These are phyloP conservation scores for Calameuta idolon DNA, from an alignment of 2,888 invertebrate species.

Conservation along the genomic window DNA sequence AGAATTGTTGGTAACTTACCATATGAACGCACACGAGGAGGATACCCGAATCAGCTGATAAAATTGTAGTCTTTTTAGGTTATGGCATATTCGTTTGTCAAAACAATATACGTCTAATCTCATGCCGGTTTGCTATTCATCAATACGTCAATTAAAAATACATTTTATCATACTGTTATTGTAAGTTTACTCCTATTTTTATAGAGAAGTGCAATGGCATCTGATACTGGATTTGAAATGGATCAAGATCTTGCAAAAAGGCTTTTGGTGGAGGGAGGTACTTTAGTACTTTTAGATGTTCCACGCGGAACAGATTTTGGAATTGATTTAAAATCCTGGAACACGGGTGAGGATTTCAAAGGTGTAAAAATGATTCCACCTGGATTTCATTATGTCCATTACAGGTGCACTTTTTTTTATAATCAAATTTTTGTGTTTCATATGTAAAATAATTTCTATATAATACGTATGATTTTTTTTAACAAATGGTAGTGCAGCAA, in stretches of 20 bases:
- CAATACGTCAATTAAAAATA: neutral
- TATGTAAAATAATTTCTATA: slow-evolving; percentile 11
- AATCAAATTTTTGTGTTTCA: slow-evolving; percentile 21
- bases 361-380: slow-evolving; percentile 99
- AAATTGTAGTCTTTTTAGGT: neutral
- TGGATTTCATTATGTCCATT: slow-evolving; percentile 94
- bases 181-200: neutral
- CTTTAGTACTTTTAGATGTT: slow-evolving; percentile 85
- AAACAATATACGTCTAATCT: neutral
- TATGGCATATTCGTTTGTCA: neutral
- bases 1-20: neutral
- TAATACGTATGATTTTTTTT: neutral
- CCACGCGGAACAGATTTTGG: slow-evolving; percentile 95
- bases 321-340: slow-evolving; percentile 93
- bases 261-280: slow-evolving; percentile 84
- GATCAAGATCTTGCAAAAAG: slow-evolving; percentile 81
- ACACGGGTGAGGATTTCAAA: slow-evolving; percentile 89
- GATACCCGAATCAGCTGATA: neutral
- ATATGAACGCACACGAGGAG: neutral
- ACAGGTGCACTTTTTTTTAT: slow-evolving; percentile 72
- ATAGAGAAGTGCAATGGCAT: neutral
- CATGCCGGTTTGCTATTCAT: neutral
- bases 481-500: slow-evolving; percentile 66
- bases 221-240: slow-evolving; percentile 69
- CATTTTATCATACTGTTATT: neutral